Evolutionary conservation across 2,797 vertebrate genomes (phyloP).

Genomic region (Microctenopoma lineatum): DNA sequence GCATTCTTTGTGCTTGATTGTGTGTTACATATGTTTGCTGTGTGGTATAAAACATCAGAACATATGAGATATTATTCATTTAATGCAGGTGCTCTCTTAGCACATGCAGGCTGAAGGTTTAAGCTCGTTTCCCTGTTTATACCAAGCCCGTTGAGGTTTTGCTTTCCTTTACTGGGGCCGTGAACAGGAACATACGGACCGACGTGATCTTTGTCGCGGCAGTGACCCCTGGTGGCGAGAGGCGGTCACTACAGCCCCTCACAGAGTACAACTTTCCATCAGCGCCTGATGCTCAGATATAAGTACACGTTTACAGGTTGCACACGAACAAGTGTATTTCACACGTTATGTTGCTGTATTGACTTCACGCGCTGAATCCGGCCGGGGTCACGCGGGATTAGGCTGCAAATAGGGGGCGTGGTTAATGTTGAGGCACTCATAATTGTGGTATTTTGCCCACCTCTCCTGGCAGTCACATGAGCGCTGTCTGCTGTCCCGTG

Average conservation of each 20-base stretch:
- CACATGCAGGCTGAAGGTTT: too few relatives aligned
- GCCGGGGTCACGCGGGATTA: background rate
- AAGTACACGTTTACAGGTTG: background rate
- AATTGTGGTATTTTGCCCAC: constrained; percentile 45
- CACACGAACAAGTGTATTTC: background rate
- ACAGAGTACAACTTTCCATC: constrained; percentile 6
- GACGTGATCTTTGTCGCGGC: background rate
- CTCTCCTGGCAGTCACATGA: constrained; percentile 76
- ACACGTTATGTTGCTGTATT: background rate
- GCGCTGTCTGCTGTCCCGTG: constrained; percentile 68
- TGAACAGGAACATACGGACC: background rate
- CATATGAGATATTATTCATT: too few relatives aligned
- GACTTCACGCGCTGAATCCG: too few relatives aligned
- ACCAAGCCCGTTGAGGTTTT: too few relatives aligned
- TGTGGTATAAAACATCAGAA: too few relatives aligned
- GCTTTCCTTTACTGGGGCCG: background rate
- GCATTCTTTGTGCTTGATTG: too few relatives aligned
- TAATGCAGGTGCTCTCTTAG: too few relatives aligned
- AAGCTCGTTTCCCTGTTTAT: too few relatives aligned
- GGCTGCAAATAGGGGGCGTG: constrained; percentile 35
- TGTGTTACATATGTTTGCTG: too few relatives aligned
- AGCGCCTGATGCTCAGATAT: background rate
- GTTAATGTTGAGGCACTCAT: constrained; percentile 17
- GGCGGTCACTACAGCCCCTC: background rate
- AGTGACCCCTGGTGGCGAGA: constrained; percentile 44